Conservation (phyloP, 1,140 invertebrate genomes). For the Drosophila suzukii region DNA sequence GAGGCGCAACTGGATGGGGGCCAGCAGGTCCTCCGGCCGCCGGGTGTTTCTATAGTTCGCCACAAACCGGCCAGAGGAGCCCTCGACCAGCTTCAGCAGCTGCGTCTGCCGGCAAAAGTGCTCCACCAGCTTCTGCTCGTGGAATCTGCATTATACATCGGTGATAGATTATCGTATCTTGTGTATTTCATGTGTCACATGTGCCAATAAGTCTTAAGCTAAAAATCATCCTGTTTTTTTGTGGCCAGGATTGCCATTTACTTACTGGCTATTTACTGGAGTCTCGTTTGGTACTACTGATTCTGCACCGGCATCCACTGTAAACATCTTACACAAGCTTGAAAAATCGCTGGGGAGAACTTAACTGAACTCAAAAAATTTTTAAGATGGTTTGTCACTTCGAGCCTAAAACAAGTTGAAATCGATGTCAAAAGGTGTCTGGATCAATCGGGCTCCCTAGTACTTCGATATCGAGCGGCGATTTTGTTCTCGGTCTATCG, state of each 20-base stretch:
- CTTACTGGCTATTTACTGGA: conserved; percentile 54
- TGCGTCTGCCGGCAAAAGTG: conserved; percentile 56
- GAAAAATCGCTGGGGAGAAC: not conserved
- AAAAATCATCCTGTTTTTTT: not conserved
- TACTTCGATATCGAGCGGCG: not conserved
- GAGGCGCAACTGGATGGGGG: conserved; percentile 58
- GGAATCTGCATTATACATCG: conserved; percentile 50
- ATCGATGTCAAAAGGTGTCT: not conserved
- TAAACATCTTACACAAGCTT: conserved; percentile 47
- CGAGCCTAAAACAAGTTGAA: not conserved
- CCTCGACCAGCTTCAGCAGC: conserved; percentile 62
- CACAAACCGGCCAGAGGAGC: conserved; percentile 41
- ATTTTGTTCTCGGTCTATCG: too few species aligned
- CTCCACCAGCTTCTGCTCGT: conserved; percentile 65
- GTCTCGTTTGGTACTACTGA: not conserved
- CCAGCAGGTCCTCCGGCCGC: conserved; percentile 62
- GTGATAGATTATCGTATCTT: not conserved
- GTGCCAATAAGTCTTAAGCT: not conserved
- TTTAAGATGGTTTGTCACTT: not conserved
- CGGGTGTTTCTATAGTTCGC: conserved; percentile 34
- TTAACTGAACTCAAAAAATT: not conserved
- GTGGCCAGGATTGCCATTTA: conserved; percentile 2
- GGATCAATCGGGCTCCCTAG: not conserved
- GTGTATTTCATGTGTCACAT: not conserved
- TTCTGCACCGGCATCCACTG: conserved; percentile 33